Evolutionary conservation across 2,888 invertebrate genomes (phyloP).

Genomic region (Limnephilus lunatus): DNA sequence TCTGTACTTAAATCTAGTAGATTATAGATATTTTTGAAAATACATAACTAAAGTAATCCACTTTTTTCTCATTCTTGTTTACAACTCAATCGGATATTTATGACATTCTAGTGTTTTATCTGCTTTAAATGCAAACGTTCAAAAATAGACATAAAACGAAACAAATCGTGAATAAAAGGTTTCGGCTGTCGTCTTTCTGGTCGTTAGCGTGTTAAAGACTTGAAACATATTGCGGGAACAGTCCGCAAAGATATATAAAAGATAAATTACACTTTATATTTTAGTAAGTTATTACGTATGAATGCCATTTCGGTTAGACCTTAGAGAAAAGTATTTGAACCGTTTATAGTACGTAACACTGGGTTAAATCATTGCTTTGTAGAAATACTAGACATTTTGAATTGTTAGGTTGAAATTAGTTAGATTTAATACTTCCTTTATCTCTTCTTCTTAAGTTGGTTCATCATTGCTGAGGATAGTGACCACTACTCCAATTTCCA

Average conservation of each 20-base stretch:
- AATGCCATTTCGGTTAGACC: not conserved
- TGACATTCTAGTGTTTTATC: not conserved
- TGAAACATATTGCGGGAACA: not conserved
- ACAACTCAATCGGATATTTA: not conserved
- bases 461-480: too few relatives aligned
- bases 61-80: not conserved
- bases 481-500: too few relatives aligned
- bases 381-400: too few relatives aligned
- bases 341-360: not conserved
- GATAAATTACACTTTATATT: not conserved
- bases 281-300: not conserved
- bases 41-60: not conserved
- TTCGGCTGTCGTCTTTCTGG: not conserved
- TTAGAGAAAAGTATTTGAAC: not conserved
- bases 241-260: not conserved
- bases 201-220: not conserved
- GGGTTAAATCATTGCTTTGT: too few relatives aligned
- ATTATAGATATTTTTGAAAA: not conserved
- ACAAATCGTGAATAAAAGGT: not conserved
- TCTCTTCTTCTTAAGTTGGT: too few relatives aligned
- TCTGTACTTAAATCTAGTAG: too few relatives aligned
- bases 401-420: too few relatives aligned
- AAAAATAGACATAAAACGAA: not conserved
- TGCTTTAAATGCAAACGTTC: not conserved
- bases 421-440: too few relatives aligned